Conservation (phyloP, 2,113 vertebrate species). For the Pelusios castaneus region DNA sequence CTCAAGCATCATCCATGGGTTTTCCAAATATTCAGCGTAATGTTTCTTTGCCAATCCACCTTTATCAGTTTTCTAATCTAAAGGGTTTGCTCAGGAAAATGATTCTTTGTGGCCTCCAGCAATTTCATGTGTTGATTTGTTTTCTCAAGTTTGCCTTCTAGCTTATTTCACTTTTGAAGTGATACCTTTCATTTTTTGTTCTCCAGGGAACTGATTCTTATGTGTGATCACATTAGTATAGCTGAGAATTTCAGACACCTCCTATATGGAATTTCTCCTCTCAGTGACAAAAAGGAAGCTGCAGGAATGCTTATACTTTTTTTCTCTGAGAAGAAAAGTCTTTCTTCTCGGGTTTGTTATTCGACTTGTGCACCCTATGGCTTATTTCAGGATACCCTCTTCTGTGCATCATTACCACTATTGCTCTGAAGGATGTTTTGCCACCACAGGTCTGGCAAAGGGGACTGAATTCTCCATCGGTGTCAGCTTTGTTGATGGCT, state of each 20-base stretch:
- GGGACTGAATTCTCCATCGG: not conserved
- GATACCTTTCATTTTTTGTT: conserved; percentile 27
- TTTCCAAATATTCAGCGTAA: not conserved
- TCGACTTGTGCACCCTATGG: not conserved
- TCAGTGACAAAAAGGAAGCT: conserved; percentile 29
- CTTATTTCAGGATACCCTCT: conserved; percentile 19
- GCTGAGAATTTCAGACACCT: conserved; percentile 41
- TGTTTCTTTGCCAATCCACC: not conserved
- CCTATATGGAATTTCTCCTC: not conserved
- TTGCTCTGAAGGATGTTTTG: not conserved
- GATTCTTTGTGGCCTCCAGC: conserved; percentile 2
- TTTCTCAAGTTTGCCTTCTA: conserved; percentile 28
- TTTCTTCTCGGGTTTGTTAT: not conserved
- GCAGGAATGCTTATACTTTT: conserved; percentile 22
- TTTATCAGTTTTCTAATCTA: conserved; percentile 50
- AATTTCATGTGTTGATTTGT: conserved; percentile 32
- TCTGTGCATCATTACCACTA: not conserved
- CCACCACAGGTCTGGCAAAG: conserved; percentile 30
- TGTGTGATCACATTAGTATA: conserved; percentile 43
- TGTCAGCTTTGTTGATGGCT: conserved; percentile 31
- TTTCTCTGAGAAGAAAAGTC: conserved; percentile 12
- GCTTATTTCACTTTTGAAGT: conserved; percentile 54
- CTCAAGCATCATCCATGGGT: not conserved
- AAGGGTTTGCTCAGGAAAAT: conserved; percentile 7
- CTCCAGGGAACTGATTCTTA: not conserved